Conservation (phyloP, 2,797 vertebrate genomes). For the Pempheris klunzingeri region DNA sequence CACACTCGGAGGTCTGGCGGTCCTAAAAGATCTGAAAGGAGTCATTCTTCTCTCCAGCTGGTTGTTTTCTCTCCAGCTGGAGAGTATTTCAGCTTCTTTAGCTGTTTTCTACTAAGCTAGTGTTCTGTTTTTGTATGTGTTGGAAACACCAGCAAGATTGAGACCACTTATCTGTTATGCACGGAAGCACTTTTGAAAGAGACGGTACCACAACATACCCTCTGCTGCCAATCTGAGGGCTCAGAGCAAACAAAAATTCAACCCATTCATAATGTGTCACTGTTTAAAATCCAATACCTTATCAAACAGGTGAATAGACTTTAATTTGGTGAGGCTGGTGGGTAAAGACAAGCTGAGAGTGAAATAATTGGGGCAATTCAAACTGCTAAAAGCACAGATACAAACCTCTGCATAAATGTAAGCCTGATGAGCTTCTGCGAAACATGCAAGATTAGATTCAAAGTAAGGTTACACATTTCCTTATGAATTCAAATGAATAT, state of each 20-base stretch:
- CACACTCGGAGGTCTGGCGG: conserved; percentile 35
- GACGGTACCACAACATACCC: conserved; percentile 8
- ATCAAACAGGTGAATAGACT: conserved; percentile 28
- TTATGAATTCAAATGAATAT: background rate
- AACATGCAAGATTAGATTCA: conserved; percentile 13
- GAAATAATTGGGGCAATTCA: conserved; percentile 35
- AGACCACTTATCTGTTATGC: conserved; percentile 46
- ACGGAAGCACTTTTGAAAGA: conserved; percentile 29
- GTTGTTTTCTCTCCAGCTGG: conserved; percentile 43
- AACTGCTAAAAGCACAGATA: conserved; percentile 21
- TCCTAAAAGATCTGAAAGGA: conserved; percentile 44
- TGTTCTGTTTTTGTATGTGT: conserved; percentile 14
- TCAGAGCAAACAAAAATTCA: conserved; percentile 13
- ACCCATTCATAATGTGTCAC: conserved; percentile 30
- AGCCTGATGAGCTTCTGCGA: conserved; percentile 21
- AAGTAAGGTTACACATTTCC: background rate
- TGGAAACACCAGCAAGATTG: conserved; percentile 37
- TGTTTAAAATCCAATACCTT: conserved; percentile 25
- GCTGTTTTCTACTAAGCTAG: conserved; percentile 11
- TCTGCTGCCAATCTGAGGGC: conserved; percentile 22
- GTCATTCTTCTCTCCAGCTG: conserved; percentile 27
- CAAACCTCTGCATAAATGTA: conserved; percentile 11
- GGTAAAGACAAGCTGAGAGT: conserved; percentile 37
- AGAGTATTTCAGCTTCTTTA: conserved; percentile 24
- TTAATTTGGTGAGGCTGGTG: conserved; percentile 16